Base-by-base conservation (phyloP, 2,113 vertebrate genomes). In the Herpetotheres cachinnans region DNA sequence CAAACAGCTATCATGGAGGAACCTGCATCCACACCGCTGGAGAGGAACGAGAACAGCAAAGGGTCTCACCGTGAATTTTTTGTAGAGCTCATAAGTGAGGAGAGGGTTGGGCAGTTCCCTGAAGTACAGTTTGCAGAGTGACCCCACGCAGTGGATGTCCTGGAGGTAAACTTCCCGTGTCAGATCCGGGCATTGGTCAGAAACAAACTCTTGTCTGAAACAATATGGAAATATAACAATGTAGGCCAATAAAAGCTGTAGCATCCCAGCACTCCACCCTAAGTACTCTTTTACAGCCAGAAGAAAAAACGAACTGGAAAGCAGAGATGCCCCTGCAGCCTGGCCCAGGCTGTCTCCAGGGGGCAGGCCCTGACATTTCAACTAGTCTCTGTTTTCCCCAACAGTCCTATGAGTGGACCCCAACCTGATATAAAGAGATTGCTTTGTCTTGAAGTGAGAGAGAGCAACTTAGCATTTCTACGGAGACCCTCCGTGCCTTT, bases 141-240 rank as follows among this genome's bases (percentile, higher is more conserved):
- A 99, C 83, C 99, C 99, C 97, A 99, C 99, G 20, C 99, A 99
- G 98, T 99, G 99, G 98, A 99, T 99, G 97, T 99, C 99, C 98
- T 99, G 99, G 85, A 99, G 99, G 98, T 99, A 99, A 97, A 99
- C 98, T 98, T 99, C 99, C 97, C 98, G 99, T 66, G 99, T 99
- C 96, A 99, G 98, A 97, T 99, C 99, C 78, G 99, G 99, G 97
- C 98, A 98, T 97, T 98, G 98, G 96, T 99, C 99, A 40, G 99
- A 99, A 97, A 98, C 98, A 98, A 99, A 99, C 98, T 99, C 99
- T 98, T 99, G 99, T 97, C 99, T 99, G 97, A 84, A 98, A 98
- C 78, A 97, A 97, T 63, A 98, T 32, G 93, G 90, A 97, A 91
- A 92, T 78, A 79, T 85, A 94, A 94, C 52, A 94, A 40, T n/a